Evolutionary conservation across 2,888 invertebrate species (phyloP).

Genomic region (Dasypolia templi): DNA sequence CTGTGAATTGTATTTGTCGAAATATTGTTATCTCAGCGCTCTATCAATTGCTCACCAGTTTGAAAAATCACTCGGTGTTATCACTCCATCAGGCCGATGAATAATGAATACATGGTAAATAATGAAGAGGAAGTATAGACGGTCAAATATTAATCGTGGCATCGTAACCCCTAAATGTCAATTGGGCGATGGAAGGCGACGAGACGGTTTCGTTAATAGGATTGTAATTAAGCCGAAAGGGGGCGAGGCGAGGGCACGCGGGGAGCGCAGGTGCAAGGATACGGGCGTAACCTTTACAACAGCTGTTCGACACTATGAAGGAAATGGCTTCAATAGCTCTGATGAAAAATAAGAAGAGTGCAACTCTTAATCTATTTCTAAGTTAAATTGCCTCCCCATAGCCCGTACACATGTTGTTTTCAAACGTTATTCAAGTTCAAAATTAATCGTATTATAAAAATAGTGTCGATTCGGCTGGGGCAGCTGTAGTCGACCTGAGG

Average conservation of each 20-base stretch:
- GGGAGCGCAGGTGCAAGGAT: slow-evolving; percentile 85
- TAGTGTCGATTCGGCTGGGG: slow-evolving; percentile 69
- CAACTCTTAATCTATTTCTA: slow-evolving; percentile 82
- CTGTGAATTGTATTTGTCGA: slow-evolving; percentile 78
- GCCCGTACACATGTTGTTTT: slow-evolving; percentile 70
- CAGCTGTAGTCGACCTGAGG: slow-evolving; percentile 74
- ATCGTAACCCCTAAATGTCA: slow-evolving; percentile 74
- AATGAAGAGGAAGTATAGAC: slow-evolving; percentile 69
- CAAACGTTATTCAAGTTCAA: slow-evolving; percentile 64
- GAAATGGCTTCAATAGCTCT: slow-evolving; percentile 79
- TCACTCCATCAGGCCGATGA: slow-evolving; percentile 68
- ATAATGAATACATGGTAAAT: slow-evolving; percentile 70
- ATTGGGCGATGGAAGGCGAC: slow-evolving; percentile 74
- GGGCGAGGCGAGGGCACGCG: slow-evolving; percentile 72
- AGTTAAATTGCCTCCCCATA: slow-evolving; percentile 67
- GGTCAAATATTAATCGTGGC: slow-evolving; percentile 73
- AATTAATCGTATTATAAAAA: slow-evolving; percentile 66
- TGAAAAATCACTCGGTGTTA: slow-evolving; percentile 69
- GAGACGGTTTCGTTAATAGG: slow-evolving; percentile 83
- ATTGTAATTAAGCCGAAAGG: slow-evolving; percentile 83
- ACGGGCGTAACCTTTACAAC: slow-evolving; percentile 87
- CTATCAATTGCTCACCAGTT: slow-evolving; percentile 67
- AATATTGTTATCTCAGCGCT: slow-evolving; percentile 77
- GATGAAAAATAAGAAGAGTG: slow-evolving; percentile 75
- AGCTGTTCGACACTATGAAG: slow-evolving; percentile 84